phyloP scores from a whole-genome alignment of 2,113 vertebrate genomes.

The Otis tarda region DNA sequence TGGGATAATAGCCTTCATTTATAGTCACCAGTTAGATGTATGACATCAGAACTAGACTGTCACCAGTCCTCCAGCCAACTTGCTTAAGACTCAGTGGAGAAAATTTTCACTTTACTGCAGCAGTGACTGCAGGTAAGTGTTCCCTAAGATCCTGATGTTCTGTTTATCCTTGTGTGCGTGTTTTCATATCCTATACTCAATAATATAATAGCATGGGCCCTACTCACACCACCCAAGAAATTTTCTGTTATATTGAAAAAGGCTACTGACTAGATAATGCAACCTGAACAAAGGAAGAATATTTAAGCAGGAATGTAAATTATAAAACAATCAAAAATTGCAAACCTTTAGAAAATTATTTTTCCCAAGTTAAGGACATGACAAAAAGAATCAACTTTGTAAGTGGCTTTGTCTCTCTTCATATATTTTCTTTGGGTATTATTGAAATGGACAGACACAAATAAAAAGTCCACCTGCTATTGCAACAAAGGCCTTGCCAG shows the following conservation, averaged over 20 bases:
- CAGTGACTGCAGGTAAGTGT: not conserved
- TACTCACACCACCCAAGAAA: not conserved
- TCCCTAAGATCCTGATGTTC: not conserved
- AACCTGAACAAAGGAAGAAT: not conserved
- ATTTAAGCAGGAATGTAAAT: conserved; percentile 32
- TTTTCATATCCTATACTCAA: not conserved
- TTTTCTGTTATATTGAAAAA: not conserved
- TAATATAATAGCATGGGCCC: not conserved
- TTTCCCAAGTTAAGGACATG: conserved; percentile 22
- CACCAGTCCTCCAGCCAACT: not conserved
- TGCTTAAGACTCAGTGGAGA: not conserved
- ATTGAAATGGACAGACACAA: not conserved
- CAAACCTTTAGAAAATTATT: conserved; percentile 23
- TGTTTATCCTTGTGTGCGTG: not conserved
- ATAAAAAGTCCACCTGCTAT: not conserved
- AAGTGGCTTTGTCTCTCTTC: not conserved
- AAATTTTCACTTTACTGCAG: not conserved
- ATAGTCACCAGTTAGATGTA: not conserved
- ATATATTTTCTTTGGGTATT: not conserved
- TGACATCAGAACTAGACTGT: not conserved
- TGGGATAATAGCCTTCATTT: not conserved
- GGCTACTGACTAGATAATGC: not conserved
- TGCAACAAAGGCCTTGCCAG: not conserved
- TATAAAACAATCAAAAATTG: not conserved
- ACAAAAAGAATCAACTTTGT: conserved; percentile 17